These are phyloP conservation scores for Sparus aurata DNA, from an alignment of 2,797 vertebrate species.

Conservation along the genomic window DNA sequence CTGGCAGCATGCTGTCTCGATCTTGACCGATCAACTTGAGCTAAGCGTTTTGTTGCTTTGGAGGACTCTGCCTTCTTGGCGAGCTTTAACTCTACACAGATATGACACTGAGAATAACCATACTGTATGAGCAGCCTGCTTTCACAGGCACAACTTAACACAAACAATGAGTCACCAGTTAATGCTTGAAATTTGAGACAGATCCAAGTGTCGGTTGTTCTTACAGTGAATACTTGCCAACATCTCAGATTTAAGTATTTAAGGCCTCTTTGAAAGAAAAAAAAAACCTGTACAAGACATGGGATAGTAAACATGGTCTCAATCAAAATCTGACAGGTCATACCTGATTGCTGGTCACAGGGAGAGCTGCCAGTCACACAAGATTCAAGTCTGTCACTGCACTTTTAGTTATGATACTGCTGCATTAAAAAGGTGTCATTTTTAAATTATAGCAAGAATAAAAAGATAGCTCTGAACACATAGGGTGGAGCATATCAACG, in stretches of 20 bases:
- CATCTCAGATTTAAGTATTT: conserved; percentile 31
- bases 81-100: conserved; percentile 21
- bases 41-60: conserved; percentile 24
- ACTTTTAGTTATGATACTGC: not conserved
- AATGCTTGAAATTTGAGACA: conserved; percentile 46
- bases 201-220: conserved; percentile 33
- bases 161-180: conserved; percentile 56
- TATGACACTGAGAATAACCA: conserved; percentile 30
- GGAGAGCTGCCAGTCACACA: not conserved
- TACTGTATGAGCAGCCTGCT: conserved; percentile 32
- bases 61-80: conserved; percentile 45
- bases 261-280: not conserved
- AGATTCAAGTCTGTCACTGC: not conserved
- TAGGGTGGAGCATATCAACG: too few species aligned
- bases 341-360: not conserved
- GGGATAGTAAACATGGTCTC: not conserved
- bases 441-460: too few species aligned
- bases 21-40: conserved; percentile 45
- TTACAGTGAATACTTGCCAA: conserved; percentile 14
- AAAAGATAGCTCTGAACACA: too few species aligned
- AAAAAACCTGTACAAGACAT: not conserved
- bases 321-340: not conserved
- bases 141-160: conserved; percentile 44
- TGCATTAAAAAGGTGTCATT: too few species aligned
- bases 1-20: conserved; percentile 24